Base-by-base conservation (phyloP, 2,797 vertebrate species). In the Heliangelus exortis region DNA sequence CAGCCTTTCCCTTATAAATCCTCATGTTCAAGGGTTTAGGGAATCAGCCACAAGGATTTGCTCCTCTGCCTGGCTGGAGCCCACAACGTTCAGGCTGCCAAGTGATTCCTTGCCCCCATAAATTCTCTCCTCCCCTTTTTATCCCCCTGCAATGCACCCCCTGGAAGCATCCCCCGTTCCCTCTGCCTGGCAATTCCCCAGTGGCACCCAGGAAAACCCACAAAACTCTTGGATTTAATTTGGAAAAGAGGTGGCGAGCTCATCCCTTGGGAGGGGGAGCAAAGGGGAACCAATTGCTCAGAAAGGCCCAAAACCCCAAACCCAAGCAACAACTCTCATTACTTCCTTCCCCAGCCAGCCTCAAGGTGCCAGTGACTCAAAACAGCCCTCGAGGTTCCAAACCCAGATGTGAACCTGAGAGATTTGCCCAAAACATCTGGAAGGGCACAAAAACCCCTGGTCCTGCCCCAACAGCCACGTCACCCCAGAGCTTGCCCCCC, bases 1-100 rank as follows among this genome's bases (percentile, higher is more conserved):
- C 89, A 87, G 92, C 91, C 69, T 13, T 20, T 92, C 78, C 31
- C 0, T 74, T 85, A 79, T 95, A 93, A 95, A 96, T 87, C 93
- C 95, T 51, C 47, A 1, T 69, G 63, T 79, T 94, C 33, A 5
- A 45, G 88, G 89, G 20, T 78, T 95, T 82, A 69, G 61, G 90
- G 83, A 93, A 82, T 47, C 84, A 86, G 73, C 78, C n/a, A 12
- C 4, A 22, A 84, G 59, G 77, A 4, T 61, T 82, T 45, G 69
- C 54, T 90, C 89, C 51, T 53, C 28, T n/a, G 45, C 71, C 28
- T 6, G 0, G 12, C 55, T 39, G 68, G 22, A 87, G 81, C 74
- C 65, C 51, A 5, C 3, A 0, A 17, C 22, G 4, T n/a, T 65
- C 29, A 3, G 48, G 51, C 58, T 65, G 67, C 12, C 2, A 3